phyloP scores from a whole-genome alignment of 1,140 invertebrate species.

The Pseudomyrmex gracilis region DNA sequence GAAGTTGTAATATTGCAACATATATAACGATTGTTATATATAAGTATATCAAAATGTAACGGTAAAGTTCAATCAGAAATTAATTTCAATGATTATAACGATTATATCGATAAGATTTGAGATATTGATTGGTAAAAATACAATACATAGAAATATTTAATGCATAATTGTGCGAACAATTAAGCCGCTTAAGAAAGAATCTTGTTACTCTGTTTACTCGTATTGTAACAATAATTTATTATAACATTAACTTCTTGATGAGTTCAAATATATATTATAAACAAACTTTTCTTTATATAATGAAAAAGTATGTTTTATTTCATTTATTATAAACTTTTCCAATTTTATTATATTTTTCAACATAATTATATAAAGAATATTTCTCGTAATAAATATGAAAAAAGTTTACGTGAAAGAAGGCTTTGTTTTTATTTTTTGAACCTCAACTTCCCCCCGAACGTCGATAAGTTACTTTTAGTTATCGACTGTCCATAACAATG shows the following conservation, averaged over 20 bases:
- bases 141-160: constrained; percentile 10
- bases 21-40: neutral
- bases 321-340: neutral
- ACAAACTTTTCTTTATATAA: neutral
- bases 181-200: neutral
- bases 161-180: neutral
- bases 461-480: constrained; percentile 30
- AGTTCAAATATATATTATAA: neutral
- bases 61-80: neutral
- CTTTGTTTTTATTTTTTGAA: neutral
- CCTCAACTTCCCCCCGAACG: neutral
- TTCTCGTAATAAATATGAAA: neutral
- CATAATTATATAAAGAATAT: neutral
- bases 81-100: neutral
- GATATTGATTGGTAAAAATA: neutral
- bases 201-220: constrained; percentile 23
- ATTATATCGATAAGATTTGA: too few species aligned
- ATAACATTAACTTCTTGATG: neutral
- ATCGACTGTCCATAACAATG: constrained; percentile 30
- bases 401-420: neutral
- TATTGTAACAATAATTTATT: constrained; percentile 45
- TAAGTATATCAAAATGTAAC: neutral
- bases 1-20: neutral
- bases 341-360: neutral
- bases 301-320: neutral